Conservation (phyloP, 2,888 invertebrate genomes). For the Nemoura dubitans region DNA sequence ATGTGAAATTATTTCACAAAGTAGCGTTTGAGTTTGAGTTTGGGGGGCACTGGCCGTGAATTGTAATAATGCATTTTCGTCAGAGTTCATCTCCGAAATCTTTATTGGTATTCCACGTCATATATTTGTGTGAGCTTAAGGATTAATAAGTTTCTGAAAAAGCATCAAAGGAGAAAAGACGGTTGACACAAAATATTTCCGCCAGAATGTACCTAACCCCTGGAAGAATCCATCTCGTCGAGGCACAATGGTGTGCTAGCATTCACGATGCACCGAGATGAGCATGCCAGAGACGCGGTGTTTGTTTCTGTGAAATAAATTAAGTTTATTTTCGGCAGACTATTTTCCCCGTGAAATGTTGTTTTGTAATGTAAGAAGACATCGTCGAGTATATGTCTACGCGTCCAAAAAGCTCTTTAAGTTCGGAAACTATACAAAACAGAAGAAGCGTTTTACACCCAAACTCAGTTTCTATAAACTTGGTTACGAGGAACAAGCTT, state of each 20-base stretch:
- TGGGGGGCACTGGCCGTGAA: not conserved
- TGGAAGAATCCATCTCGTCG: too few species aligned
- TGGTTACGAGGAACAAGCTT: conserved; percentile 29
- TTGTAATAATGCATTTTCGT: not conserved
- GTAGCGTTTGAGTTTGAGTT: not conserved
- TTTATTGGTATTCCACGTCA: not conserved
- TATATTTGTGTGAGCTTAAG: not conserved
- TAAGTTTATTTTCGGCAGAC: conserved; percentile 23
- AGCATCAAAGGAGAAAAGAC: not conserved
- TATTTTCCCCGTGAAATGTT: not conserved
- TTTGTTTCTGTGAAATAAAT: conserved; percentile 22
- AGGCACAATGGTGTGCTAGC: not conserved
- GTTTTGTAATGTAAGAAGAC: conserved; percentile 33
- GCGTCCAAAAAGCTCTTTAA: conserved; percentile 29
- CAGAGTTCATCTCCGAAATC: not conserved
- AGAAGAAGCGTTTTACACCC: conserved; percentile 41
- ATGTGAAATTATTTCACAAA: not conserved
- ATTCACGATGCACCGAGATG: not conserved
- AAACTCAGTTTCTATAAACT: conserved; percentile 45
- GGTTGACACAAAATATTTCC: not conserved
- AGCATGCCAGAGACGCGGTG: not conserved
- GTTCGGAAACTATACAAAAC: conserved; percentile 39
- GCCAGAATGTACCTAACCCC: not conserved
- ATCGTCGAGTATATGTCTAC: conserved; percentile 27
- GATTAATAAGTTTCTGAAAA: not conserved